Evolutionary conservation across 2,113 vertebrate genomes (phyloP).

Genomic region (Phalacrocorax carbo): DNA sequence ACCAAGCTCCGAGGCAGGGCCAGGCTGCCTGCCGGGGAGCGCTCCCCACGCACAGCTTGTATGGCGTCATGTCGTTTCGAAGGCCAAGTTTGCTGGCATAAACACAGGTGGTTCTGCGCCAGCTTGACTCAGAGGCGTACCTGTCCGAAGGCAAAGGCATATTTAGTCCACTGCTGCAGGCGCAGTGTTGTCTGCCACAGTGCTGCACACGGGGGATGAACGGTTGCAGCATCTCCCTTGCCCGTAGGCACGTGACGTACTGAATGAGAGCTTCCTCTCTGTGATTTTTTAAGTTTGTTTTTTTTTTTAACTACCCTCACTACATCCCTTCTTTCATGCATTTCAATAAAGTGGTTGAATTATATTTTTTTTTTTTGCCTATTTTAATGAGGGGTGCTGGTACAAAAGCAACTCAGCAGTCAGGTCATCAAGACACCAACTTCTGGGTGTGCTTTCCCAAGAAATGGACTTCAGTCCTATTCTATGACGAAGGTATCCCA

Average conservation of each 20-base stretch:
- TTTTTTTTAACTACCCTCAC: neutral
- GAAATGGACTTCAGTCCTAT: neutral
- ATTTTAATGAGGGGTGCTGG: neutral
- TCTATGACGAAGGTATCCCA: neutral
- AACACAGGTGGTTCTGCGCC: neutral
- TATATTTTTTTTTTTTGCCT: neutral
- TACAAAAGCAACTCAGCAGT: neutral
- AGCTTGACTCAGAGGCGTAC: too few relatives aligned
- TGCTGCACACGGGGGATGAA: fast-evolving
- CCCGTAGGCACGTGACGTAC: fast-evolving
- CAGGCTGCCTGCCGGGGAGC: neutral
- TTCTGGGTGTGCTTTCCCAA: neutral
- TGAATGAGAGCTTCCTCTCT: neutral
- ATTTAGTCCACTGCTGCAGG: fast-evolving
- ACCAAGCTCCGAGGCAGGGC: neutral
- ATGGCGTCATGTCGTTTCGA: neutral
- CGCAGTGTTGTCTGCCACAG: neutral
- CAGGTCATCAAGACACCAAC: neutral
- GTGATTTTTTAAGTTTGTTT: neutral
- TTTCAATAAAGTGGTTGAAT: neutral
- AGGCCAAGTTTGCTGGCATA: neutral
- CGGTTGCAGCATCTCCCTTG: neutral
- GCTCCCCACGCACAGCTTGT: fast-evolving
- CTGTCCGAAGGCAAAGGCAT: neutral
- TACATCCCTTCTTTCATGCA: neutral